Conservation (phyloP, 2,113 vertebrate genomes). For the Arvicanthis niloticus region DNA sequence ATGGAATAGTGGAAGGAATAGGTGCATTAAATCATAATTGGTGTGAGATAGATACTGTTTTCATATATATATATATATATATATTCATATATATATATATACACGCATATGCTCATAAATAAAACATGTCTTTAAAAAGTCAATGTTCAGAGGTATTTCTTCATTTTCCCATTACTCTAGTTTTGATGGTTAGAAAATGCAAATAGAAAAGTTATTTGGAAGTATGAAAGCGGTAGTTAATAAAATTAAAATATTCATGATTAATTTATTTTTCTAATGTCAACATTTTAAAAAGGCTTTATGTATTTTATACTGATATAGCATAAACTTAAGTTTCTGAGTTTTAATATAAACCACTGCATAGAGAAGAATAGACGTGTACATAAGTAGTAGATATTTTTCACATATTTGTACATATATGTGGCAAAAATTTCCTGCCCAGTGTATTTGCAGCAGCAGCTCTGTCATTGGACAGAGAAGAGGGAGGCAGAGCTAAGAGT, state of each 20-base stretch:
- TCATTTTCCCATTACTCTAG: neutral
- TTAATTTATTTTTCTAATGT: neutral
- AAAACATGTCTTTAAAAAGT: neutral
- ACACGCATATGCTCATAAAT: neutral
- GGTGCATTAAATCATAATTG: neutral
- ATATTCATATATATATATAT: too few relatives aligned
- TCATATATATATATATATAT: neutral
- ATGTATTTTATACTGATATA: neutral
- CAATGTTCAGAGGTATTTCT: neutral
- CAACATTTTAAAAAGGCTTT: neutral
- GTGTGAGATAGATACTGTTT: neutral
- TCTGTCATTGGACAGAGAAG: too few relatives aligned
- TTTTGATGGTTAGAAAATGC: neutral
- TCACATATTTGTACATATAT: neutral
- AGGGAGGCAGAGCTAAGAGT: too few relatives aligned
- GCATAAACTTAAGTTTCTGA: neutral
- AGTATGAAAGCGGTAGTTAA: rapidly evolving
- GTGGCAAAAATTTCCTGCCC: too few relatives aligned
- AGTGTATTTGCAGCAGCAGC: too few relatives aligned
- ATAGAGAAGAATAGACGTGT: neutral
- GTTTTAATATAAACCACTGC: neutral
- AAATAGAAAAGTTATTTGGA: neutral
- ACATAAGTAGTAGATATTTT: neutral
- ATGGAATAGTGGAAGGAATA: neutral
- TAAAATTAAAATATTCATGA: neutral